A percentile compares a stretch with the other conserved stretches of the same genome.
Conservation (phyloP, 2,113 vertebrate genomes). For the Prietella phreatophila region DNA sequence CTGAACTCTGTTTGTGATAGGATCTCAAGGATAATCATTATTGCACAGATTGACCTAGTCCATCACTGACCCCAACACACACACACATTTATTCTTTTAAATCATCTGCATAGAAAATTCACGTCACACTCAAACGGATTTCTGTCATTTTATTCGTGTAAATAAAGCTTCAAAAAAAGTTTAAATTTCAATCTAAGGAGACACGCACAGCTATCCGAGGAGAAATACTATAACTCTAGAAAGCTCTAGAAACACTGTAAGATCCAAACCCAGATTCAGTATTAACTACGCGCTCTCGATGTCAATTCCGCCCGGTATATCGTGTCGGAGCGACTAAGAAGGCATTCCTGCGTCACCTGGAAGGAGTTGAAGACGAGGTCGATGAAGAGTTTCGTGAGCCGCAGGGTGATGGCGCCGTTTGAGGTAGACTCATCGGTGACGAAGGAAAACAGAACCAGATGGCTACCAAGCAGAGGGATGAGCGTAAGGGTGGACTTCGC, state of each 20-base stretch:
- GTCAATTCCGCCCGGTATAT: not conserved
- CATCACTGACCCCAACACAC: not conserved
- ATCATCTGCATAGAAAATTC: not conserved
- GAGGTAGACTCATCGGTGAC: slow-evolving; percentile 85
- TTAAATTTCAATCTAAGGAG: not conserved
- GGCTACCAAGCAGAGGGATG: slow-evolving; percentile 92
- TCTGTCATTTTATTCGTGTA: not conserved
- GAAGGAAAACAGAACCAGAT: slow-evolving; percentile 88
- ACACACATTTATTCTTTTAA: not conserved
- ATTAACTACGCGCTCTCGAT: not conserved
- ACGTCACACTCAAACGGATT: not conserved
- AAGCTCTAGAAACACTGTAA: not conserved
- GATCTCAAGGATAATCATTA: not conserved
- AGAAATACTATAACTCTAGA: too few relatives aligned
- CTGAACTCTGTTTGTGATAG: not conserved
- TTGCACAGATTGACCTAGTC: not conserved
- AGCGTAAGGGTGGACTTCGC: slow-evolving; percentile 94
- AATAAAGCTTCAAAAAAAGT: not conserved
- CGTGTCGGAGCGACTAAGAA: not conserved
- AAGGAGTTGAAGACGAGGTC: slow-evolving; percentile 94
- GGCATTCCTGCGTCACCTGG: slow-evolving; percentile 75
- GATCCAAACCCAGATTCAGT: not conserved
- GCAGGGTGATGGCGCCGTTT: slow-evolving; percentile 76
- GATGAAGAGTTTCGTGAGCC: slow-evolving; percentile 87
- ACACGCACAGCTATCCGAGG: not conserved